A percentile compares a stretch with the other conserved stretches of the same genome.
Conservation (phyloP, 1,140 invertebrate genomes). For the Leptinotarsa texana region DNA sequence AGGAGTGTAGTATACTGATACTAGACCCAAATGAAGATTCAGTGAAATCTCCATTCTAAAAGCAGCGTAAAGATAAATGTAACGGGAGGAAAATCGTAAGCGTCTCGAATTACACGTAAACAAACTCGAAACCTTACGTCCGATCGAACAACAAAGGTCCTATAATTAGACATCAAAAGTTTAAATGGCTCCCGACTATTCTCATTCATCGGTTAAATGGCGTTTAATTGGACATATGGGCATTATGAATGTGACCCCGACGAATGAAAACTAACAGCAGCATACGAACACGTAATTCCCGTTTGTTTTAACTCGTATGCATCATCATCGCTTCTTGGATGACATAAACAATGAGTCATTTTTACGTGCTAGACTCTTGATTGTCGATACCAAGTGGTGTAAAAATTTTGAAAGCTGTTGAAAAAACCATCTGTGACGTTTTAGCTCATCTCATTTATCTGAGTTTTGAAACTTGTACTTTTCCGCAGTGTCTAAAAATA, state of each 20-base stretch:
- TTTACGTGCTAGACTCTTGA: neutral
- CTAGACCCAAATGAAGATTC: too few species aligned
- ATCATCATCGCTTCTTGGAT: neutral
- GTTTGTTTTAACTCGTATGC: constrained; percentile 14
- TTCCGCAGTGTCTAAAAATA: too few species aligned
- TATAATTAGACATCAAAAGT: constrained; percentile 20
- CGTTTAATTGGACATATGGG: constrained; percentile 20
- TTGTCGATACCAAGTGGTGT: neutral
- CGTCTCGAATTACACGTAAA: constrained; percentile 10
- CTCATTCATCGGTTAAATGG: constrained; percentile 11
- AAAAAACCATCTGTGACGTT: too few species aligned
- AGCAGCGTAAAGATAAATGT: too few species aligned
- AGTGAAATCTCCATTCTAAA: too few species aligned
- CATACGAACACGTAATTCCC: constrained; percentile 6
- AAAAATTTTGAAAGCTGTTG: too few species aligned
- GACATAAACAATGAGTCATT: constrained; percentile 16
- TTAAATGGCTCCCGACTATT: neutral
- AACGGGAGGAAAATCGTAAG: neutral
- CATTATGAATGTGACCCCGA: constrained; percentile 17
- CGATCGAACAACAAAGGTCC: constrained; percentile 13
- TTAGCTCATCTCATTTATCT: too few species aligned
- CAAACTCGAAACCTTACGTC: neutral
- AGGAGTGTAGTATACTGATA: too few species aligned
- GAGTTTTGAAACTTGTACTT: too few species aligned
- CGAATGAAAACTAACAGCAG: neutral